Evolutionary conservation across 2,888 invertebrate genomes (phyloP).

Genomic region (Malthinus flaveolus): DNA sequence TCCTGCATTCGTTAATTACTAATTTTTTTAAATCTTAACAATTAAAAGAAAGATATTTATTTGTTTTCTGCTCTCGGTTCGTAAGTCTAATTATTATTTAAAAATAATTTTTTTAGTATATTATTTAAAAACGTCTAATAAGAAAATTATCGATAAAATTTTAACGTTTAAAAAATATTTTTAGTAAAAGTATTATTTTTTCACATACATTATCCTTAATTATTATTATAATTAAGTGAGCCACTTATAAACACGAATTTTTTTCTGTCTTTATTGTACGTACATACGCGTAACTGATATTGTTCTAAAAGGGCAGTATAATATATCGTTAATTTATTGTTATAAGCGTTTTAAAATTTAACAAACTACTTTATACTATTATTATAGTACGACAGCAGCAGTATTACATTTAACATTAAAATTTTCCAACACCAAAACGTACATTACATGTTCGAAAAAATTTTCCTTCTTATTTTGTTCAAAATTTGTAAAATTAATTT

Average conservation of each 20-base stretch:
- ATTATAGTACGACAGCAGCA: constrained; percentile 30
- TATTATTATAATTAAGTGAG: constrained; percentile 11
- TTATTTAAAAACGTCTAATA: constrained; percentile 25
- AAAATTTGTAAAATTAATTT: constrained; percentile 1
- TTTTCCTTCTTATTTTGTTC: not conserved
- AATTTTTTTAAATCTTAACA: not conserved
- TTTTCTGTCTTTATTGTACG: constrained; percentile 31
- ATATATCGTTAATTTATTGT: constrained; percentile 22
- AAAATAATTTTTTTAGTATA: constrained; percentile 20
- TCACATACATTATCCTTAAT: constrained; percentile 16
- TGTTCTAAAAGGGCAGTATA: constrained; percentile 41
- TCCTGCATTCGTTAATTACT: constrained; percentile 4
- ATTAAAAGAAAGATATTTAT: no score
- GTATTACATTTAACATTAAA: constrained; percentile 27
- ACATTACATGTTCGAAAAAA: not conserved
- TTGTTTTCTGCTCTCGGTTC: no score
- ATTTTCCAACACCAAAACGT: constrained; percentile 24
- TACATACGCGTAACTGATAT: constrained; percentile 35
- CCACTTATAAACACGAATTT: constrained; percentile 22
- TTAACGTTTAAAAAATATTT: constrained; percentile 22
- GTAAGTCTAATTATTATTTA: not conserved
- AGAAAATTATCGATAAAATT: constrained; percentile 23
- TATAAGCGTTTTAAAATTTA: constrained; percentile 26
- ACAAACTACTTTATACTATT: constrained; percentile 22
- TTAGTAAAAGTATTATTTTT: constrained; percentile 1